Evolutionary conservation across 2,888 invertebrate genomes (phyloP).

Genomic region (Caenorhabditis sp.): DNA sequence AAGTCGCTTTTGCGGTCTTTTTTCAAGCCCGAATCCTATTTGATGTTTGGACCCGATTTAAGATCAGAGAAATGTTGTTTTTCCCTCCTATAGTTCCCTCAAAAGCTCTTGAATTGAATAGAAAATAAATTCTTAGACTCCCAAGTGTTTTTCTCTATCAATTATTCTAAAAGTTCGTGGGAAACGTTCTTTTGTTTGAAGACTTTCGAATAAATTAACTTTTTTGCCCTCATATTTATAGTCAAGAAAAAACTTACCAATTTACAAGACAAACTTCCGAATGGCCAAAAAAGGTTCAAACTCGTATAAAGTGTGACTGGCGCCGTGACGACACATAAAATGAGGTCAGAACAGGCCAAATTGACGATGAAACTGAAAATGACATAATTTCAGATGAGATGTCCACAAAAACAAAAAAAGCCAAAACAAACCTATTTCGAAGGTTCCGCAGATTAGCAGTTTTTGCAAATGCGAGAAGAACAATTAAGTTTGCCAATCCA

Average conservation of each 20-base stretch:
- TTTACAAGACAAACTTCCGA: constrained; percentile 64
- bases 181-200: too few relatives aligned
- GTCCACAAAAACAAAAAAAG: neutral
- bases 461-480: constrained; percentile 58
- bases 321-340: constrained; percentile 67
- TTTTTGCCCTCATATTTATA: too few relatives aligned
- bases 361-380: constrained; percentile 67
- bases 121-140: too few relatives aligned
- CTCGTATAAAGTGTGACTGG: constrained; percentile 67
- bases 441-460: constrained; percentile 65
- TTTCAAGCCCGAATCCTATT: too few relatives aligned
- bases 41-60: too few relatives aligned
- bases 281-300: constrained; percentile 69
- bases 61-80: too few relatives aligned
- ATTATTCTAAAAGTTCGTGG: too few relatives aligned
- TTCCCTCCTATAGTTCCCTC: too few relatives aligned
- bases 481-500: constrained; percentile 65
- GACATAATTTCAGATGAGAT: neutral
- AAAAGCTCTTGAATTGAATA: too few relatives aligned
- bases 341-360: constrained; percentile 67
- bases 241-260: constrained; percentile 42
- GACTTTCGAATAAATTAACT: too few relatives aligned
- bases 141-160: too few relatives aligned
- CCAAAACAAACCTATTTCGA: constrained; percentile 56
- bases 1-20: too few relatives aligned